Base-by-base conservation (phyloP, 92 coral and sea anemone species). In the Micromussa lordhowensis region DNA sequence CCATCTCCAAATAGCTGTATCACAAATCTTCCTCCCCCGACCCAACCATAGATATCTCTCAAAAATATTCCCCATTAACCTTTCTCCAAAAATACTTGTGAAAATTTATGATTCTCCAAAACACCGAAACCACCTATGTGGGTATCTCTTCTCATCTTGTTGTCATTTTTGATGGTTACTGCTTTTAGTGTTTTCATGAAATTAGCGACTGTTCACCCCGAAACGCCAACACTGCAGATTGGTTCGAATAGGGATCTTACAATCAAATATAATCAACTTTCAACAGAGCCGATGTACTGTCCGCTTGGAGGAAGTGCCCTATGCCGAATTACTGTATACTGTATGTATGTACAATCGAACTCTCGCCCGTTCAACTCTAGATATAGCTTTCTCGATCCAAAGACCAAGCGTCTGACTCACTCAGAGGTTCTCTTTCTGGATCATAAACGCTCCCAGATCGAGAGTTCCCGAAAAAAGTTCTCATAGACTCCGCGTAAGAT, bases 401-500 rank as follows among this genome's bases (percentile, higher is more conserved):
- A 7, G 32, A 35, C 36, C 61, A 66, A 81, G 1, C 72, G 15
- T 63, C 61, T 16, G 69, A 16, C 9, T 77, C 40, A 63, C 38
- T 58, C 48, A 32, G 64, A 19, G 53, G 83, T 66, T 78, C 82
- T 64, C 76, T 85, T 18, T 63, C 88, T 14, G 72, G 75, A 19
- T 59, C 64, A 66, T 29, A 78, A 0, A 21, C 24, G 21, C n/a
- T 29, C 14, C 79, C 76, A 31, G 75, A 44, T 44, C 51, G 51
- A 44, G 51, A 48, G 15, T 68, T 68, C 24, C 90, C 71, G 40
- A 87, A 87, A 5, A 80, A 69, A 2, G 90, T 63, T 22, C 66
- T 11, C 79, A 87, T 49, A 15, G 90, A 87, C 32, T 87, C 90
- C 54, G 80, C 40, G 30, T 87, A 79, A 19, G 85, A 70, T 34